Conservation (phyloP, 2,888 invertebrate genomes). For the Cheilosia grossa region DNA sequence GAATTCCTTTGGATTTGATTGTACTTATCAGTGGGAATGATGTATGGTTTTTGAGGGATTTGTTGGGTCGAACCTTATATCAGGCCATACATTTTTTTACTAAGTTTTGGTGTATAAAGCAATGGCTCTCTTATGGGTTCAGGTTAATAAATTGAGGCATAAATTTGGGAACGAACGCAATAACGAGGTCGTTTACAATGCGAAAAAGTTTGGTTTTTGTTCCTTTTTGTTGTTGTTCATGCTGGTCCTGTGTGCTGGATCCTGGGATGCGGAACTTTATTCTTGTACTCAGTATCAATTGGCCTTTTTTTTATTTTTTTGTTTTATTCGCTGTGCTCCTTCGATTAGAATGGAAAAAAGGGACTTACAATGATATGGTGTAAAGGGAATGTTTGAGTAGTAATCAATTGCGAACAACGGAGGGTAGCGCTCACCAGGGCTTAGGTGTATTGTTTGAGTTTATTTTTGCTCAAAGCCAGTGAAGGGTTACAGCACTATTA, state of each 20-base stretch:
- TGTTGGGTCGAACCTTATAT: slow-evolving; percentile 43
- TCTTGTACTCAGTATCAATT: slow-evolving; percentile 70
- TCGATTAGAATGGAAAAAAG: slow-evolving; percentile 60
- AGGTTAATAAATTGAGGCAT: slow-evolving; percentile 72
- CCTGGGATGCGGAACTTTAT: slow-evolving; percentile 14
- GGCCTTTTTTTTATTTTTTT: slow-evolving; percentile 25
- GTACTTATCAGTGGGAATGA: slow-evolving; percentile 70
- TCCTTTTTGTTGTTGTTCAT: slow-evolving; percentile 4
- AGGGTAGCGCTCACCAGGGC: slow-evolving; percentile 38
- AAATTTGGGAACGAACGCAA: slow-evolving; percentile 73
- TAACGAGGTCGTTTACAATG: slow-evolving; percentile 72
- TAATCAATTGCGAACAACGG: slow-evolving; percentile 35
- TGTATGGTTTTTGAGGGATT: slow-evolving; percentile 59
- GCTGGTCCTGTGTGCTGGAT: slow-evolving; percentile 8
- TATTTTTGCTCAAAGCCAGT: slow-evolving; percentile 33
- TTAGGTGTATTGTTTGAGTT: slow-evolving; percentile 63
- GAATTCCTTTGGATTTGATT: slow-evolving; percentile 68
- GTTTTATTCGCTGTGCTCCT: slow-evolving; percentile 3
- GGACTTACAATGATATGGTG: slow-evolving; percentile 47
- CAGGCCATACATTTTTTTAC: slow-evolving; percentile 20
- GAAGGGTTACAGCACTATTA: no score
- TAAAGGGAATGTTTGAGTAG: slow-evolving; percentile 30
- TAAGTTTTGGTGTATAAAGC: not conserved
- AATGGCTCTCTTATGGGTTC: slow-evolving; percentile 62
- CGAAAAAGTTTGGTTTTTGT: slow-evolving; percentile 50